Evolutionary conservation across 2,888 invertebrate species (phyloP), one percentile per base, ranked within the genome.

Genomic region (Troides oblongomaculatus): DNA sequence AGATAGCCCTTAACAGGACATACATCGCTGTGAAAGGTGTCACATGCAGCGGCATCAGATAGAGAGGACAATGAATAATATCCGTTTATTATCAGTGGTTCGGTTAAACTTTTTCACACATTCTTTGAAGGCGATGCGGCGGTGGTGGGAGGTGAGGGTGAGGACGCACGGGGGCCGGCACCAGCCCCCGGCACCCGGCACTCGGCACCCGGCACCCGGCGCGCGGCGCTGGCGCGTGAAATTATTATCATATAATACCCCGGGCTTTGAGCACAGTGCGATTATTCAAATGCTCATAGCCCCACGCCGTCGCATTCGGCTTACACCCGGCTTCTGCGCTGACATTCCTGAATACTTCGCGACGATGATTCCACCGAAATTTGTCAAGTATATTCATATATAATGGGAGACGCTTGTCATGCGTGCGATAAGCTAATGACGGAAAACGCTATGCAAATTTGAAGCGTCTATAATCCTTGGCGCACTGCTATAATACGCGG

Each of bases 221-320:
- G 81, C 77, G 84, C 84, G 77, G 81, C 86, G 84, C 85, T 87
- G 86, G 86, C 79, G 88, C 90, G 89, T 91, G 87, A 90, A 91
- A 91, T 90, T 90, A 92, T 92, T 92, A 92, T 92, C 90, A 92
- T 91, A 90, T 90, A 91, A 90, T 91, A 87, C 85, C 86, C 82
- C 79, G 77, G 79, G 81, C 82, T 85, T 83, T 84, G 86, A 86
- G 79, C 85, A 84, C 82, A 82, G 81, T 81, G 86, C 88, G 89
- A 89, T 91, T 92, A 92, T 92, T 92, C 89, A 90, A 91, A 91
- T 91, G 85, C 83, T 86, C 85, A 82, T 84, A 82, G 84, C 82
- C 79, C 80, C 81, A 80, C 82, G 76, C 74, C 77, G 73, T 75
- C 75, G 76, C 72, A 78, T 74, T 72, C 74, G 72, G 75, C 73